Base-by-base conservation (phyloP, 92 coral and sea anemone genomes). In the Umimayanthus kanabou region DNA sequence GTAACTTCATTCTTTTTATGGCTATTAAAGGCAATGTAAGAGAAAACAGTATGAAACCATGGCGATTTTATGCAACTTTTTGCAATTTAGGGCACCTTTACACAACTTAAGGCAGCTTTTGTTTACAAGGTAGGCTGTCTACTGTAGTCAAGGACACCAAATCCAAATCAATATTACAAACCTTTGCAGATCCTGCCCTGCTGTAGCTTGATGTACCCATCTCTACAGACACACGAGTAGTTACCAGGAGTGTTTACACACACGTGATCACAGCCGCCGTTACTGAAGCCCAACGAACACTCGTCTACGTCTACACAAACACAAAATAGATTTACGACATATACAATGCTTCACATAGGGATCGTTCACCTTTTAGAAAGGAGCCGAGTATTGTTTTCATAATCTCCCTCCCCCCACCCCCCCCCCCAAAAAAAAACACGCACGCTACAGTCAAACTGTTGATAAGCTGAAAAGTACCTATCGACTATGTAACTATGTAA, bases 171-270 rank as follows among this genome's bases (percentile, higher is more conserved):
- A 42, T 42, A 3, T 45, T 71, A n/a, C 87, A 47, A 69, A 83
- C 87, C 87, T 71, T 83, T 37, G 49, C 87, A 83, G 40, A 83
- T 83, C n/a, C 87, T 70, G 55, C 87, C 87, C 26, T 83, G 69
- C 28, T 83, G 61, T 23, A 83, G 28, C 65, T 47, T 83, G 76
- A 72, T 83, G 73, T 77, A 90, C 6, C 93, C 93, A 42, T 90
- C 93, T 49, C 89, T 85, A 66, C 93, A 90, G 14, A 29, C 87
- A 72, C 93, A 90, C 47, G 80, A 73, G 67, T 90, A 86, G 22
- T 86, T 86, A 7, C 90, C 67, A 23, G 90, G 90, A 50, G 89
- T 76, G 88, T 90, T 90, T 8, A 90, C 69, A 90, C 93, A 90
- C 75, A 81, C 76, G 75, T 90, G 90, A 10, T 47, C 66, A 81